These are phyloP conservation scores for Turnix velox DNA, from an alignment of 2,113 vertebrate genomes.

Conservation along the genomic window DNA sequence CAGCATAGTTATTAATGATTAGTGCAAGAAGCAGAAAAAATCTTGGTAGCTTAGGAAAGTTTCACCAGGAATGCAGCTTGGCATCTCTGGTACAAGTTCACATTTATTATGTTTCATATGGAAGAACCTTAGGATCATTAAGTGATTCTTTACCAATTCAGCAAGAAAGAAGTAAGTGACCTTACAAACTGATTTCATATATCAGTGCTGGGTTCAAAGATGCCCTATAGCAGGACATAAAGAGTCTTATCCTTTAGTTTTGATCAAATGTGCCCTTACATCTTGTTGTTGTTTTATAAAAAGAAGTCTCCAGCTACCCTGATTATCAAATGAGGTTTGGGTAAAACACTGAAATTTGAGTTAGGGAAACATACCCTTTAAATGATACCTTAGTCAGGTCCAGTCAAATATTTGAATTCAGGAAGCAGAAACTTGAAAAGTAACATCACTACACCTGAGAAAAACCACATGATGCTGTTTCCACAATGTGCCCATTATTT, in stretches of 20 bases:
- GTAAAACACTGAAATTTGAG: background rate
- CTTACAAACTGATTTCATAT: background rate
- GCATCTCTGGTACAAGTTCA: constrained; percentile 5
- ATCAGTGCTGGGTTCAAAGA: background rate
- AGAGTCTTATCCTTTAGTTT: background rate
- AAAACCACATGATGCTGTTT: background rate
- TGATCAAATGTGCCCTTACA: background rate
- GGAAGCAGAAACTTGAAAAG: background rate
- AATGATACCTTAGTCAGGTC: background rate
- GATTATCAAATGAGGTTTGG: background rate
- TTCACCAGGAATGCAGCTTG: constrained; percentile 54
- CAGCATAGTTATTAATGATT: constrained; percentile 77
- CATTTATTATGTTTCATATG: background rate
- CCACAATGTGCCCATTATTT: background rate
- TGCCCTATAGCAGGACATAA: background rate
- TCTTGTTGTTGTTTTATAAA: background rate
- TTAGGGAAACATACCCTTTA: background rate
- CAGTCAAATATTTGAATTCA: background rate
- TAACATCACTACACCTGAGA: background rate
- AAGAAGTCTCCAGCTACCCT: background rate
- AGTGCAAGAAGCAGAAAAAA: constrained; percentile 69
- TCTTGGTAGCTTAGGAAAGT: constrained; percentile 21
- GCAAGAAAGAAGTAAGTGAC: background rate
- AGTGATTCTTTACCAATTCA: background rate
- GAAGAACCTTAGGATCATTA: background rate